Evolutionary conservation across 2,113 vertebrate species (phyloP), one percentile per base, ranked within the genome.

Genomic region (Sterrhoptilus dennistouni): DNA sequence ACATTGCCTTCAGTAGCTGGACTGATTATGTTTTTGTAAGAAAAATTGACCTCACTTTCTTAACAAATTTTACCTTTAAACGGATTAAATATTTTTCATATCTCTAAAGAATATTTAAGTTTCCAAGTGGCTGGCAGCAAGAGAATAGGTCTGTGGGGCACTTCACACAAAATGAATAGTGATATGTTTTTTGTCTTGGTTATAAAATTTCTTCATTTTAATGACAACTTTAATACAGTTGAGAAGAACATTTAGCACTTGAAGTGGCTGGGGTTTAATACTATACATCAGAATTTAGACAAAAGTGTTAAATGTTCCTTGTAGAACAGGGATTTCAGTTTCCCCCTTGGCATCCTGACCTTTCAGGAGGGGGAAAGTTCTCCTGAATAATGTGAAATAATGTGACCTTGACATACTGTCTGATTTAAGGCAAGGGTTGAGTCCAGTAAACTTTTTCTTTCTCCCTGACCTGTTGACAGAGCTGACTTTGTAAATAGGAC

Each of bases 111-210:
- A 52, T 47, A 59, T 70, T 79, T 61, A 45, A 75, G 33, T 20
- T 61, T 78, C 11, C 6, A n/a, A n/a, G 0, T 1, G 6, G 1
- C 20, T 70, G 9, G 15, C 12, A 35, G 11, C 13, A 9, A 12
- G 8, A 45, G 11, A 74, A 23, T 6, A 19, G 16, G 52, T 90
- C 24, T 13, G 5, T 78, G n/a, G 75, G 74, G 14, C 33, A 27
- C 7, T 54, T 90, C 7, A 18, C 28, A 52, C 21, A 56, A 23
- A 81, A 71, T 31, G 2, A 80, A 7, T 76, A 49, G 28, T 29
- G 47, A 29, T 59, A 3, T 2, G 4, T 33, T 27, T 72, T n/a
- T 68, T 91, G 8, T 78, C 47, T 80, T 47, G 36, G 29, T 92
- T 60, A 38, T 80, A 42, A 65, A 49, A 17, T 83, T 80, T 65